phyloP scores from a whole-genome alignment of 2,888 invertebrate species.

The Tipula unca region DNA sequence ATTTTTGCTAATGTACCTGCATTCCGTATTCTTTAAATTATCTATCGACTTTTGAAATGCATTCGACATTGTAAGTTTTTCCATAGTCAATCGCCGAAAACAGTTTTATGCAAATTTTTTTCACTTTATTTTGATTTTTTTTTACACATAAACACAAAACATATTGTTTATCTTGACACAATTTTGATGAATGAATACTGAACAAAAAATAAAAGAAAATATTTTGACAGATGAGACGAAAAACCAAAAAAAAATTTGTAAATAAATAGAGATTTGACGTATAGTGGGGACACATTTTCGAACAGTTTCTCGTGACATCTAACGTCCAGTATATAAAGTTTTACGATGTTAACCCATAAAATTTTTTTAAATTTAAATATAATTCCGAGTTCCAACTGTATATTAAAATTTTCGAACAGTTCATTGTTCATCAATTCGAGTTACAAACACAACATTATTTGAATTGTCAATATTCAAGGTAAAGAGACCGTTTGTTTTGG shows the following conservation, averaged over 20 bases:
- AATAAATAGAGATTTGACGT: background rate
- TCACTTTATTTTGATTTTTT: background rate
- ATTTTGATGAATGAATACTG: background rate
- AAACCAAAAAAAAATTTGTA: background rate
- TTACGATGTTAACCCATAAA: background rate
- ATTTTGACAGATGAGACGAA: background rate
- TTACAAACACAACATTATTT: no score
- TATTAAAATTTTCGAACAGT: no score
- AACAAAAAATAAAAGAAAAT: background rate
- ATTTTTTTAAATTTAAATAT: background rate
- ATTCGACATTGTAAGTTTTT: conserved; percentile 33
- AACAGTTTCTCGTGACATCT: background rate
- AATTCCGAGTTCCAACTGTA: no score
- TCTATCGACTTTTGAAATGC: conserved; percentile 38
- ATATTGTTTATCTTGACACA: background rate
- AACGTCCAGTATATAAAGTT: background rate
- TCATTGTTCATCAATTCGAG: no score
- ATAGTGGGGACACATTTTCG: background rate
- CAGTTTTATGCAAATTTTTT: background rate
- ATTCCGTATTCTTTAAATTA: conserved; percentile 40
- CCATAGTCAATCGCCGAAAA: conserved; percentile 28
- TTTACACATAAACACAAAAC: background rate
- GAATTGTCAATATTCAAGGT: no score
- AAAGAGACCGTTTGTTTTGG: no score
- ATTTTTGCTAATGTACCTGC: conserved; percentile 35